Evolutionary conservation across 2,888 invertebrate species (phyloP).

Genomic region (Xestobium rufovillosum): DNA sequence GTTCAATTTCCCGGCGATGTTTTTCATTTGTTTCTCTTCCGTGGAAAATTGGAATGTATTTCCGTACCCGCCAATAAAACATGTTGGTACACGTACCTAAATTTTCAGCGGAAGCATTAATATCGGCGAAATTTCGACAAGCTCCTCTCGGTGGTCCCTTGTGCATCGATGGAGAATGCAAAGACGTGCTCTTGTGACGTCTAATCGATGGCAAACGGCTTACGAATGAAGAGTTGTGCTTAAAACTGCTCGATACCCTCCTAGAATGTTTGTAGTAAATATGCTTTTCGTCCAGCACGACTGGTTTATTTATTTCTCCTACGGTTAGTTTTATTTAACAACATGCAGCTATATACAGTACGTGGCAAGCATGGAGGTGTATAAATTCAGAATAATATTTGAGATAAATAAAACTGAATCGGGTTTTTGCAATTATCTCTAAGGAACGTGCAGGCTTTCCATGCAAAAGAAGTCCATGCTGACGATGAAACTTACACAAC

Average conservation of each 20-base stretch:
- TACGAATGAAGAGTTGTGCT: constrained; percentile 90
- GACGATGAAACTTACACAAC: constrained; percentile 34
- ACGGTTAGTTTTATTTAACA: too few relatives aligned
- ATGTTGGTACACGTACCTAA: constrained; percentile 44
- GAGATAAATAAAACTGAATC: too few relatives aligned
- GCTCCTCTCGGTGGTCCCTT: constrained; percentile 36
- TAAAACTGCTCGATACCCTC: constrained; percentile 76
- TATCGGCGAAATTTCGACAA: constrained; percentile 58
- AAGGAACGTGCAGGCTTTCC: constrained; percentile 13
- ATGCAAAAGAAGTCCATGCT: too few relatives aligned
- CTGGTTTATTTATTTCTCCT: too few relatives aligned
- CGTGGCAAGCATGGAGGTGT: too few relatives aligned
- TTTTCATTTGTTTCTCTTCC: too few relatives aligned
- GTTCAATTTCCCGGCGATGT: too few relatives aligned
- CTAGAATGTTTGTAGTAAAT: constrained; percentile 47
- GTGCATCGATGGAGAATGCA: constrained; percentile 67
- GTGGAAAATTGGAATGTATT: background rate
- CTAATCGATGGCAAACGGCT: constrained; percentile 83
- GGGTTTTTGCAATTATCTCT: too few relatives aligned
- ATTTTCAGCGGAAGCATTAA: constrained; percentile 68
- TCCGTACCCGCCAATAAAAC: background rate
- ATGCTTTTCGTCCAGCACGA: too few relatives aligned
- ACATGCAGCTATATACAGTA: too few relatives aligned
- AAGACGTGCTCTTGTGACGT: constrained; percentile 69
- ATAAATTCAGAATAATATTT: too few relatives aligned